Percentiles rank a stretch among this genome's conserved stretches.
Evolutionary conservation across 2,797 vertebrate species (phyloP).

Genomic region (Argyrosomus regius): DNA sequence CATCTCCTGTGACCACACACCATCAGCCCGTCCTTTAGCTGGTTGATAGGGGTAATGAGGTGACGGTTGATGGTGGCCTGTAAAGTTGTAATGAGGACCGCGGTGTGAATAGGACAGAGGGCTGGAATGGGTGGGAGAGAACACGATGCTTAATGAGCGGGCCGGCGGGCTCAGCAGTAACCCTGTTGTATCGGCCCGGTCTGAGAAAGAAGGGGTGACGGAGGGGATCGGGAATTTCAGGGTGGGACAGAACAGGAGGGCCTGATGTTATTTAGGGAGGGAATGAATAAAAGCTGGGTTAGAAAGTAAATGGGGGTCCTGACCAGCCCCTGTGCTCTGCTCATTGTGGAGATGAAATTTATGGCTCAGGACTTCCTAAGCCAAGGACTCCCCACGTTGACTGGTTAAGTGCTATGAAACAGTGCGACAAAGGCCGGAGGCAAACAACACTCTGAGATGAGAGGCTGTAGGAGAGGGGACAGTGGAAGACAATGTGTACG

Average conservation of each 20-base stretch:
- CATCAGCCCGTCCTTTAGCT: slow-evolving; percentile 36
- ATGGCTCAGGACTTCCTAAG: slow-evolving; percentile 87
- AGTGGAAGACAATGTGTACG: slow-evolving; percentile 53
- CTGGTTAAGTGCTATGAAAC: slow-evolving; percentile 78
- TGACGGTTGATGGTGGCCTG: slow-evolving; percentile 75
- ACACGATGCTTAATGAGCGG: slow-evolving; percentile 81
- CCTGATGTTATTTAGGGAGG: slow-evolving; percentile 78
- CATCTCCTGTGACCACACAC: slow-evolving; percentile 58
- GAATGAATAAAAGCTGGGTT: slow-evolving; percentile 83
- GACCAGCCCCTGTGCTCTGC: slow-evolving; percentile 79
- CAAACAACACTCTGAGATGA: slow-evolving; percentile 81
- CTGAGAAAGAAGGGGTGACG: slow-evolving; percentile 70
- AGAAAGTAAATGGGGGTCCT: slow-evolving; percentile 83
- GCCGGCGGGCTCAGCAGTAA: slow-evolving; percentile 73
- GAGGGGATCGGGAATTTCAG: slow-evolving; percentile 74
- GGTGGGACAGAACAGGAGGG: slow-evolving; percentile 77
- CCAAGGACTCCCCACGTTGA: slow-evolving; percentile 89
- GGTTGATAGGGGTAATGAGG: slow-evolving; percentile 72
- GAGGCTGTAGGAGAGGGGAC: slow-evolving; percentile 73
- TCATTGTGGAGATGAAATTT: slow-evolving; percentile 86
- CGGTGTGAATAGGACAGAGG: slow-evolving; percentile 72
- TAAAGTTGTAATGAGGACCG: slow-evolving; percentile 79
- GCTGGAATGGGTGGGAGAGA: slow-evolving; percentile 77
- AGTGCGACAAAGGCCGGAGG: slow-evolving; percentile 63
- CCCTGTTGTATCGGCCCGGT: slow-evolving; percentile 70